A percentile compares a stretch with the other conserved stretches of the same genome.
Evolutionary conservation across 2,113 vertebrate species (phyloP).

Genomic region (Phyllopteryx taeniolatus): DNA sequence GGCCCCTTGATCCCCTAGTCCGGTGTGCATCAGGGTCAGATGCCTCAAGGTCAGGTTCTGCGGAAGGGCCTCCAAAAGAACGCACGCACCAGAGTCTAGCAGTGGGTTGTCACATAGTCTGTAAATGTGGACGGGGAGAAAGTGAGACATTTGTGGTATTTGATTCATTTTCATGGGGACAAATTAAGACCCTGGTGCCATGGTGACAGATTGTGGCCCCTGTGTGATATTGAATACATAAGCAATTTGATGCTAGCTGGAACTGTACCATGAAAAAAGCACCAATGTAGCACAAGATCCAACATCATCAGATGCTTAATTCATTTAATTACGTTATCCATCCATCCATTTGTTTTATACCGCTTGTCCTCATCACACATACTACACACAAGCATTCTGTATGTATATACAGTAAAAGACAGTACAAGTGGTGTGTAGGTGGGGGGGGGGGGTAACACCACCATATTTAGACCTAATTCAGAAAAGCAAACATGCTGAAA

Average conservation of each 20-base stretch:
- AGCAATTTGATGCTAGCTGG: background rate
- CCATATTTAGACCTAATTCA: background rate
- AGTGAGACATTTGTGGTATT: slow-evolving; percentile 1
- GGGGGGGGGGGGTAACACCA: too few relatives aligned
- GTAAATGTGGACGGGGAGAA: background rate
- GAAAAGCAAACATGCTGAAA: background rate
- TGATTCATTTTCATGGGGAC: background rate
- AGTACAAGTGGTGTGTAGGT: background rate
- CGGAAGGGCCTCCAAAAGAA: slow-evolving; percentile 78
- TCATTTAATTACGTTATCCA: background rate
- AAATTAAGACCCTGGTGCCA: background rate
- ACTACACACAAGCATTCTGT: background rate
- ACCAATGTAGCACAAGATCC: background rate
- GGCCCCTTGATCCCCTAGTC: slow-evolving; percentile 77
- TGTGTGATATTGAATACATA: background rate
- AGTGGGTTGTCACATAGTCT: slow-evolving; percentile 88
- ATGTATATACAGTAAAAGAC: background rate
- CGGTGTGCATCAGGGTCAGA: slow-evolving; percentile 86
- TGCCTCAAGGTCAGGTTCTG: slow-evolving; percentile 78
- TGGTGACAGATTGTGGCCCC: background rate
- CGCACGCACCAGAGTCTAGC: slow-evolving; percentile 68
- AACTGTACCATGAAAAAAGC: background rate
- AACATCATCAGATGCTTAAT: background rate
- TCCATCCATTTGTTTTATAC: background rate
- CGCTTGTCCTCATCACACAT: background rate